phyloP scores from a whole-genome alignment of 2,113 vertebrate species.

The Pterocles orientalis region DNA sequence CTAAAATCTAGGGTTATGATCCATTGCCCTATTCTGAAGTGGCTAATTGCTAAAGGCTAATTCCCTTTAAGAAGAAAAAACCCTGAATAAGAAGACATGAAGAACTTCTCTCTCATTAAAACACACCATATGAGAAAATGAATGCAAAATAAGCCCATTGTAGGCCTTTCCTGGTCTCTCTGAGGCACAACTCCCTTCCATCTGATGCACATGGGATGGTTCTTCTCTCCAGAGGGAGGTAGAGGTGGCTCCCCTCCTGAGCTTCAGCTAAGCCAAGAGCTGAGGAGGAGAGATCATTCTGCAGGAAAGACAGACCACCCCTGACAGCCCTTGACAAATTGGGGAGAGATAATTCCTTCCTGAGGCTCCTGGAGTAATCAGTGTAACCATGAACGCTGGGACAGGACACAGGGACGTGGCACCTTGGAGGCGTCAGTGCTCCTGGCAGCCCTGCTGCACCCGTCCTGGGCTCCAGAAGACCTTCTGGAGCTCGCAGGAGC shows the following conservation, averaged over 20 bases:
- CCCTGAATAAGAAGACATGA: neutral
- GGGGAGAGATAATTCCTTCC: neutral
- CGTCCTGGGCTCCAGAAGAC: neutral
- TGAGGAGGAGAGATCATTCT: neutral
- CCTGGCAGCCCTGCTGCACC: neutral
- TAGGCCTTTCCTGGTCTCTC: neutral
- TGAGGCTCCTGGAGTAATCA: neutral
- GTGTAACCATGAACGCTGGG: neutral
- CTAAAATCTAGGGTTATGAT: neutral
- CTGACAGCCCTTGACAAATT: neutral
- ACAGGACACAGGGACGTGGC: neutral
- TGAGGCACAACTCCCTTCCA: neutral
- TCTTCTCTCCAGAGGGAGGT: neutral
- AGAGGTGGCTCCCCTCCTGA: too few relatives aligned
- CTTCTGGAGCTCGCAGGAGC: neutral
- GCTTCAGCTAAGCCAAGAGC: neutral
- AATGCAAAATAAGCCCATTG: neutral
- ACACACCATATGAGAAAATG: fast-evolving
- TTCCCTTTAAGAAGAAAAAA: neutral
- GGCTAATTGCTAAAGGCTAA: neutral
- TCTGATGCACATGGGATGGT: neutral
- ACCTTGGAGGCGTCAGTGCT: neutral
- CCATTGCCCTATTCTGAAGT: neutral
- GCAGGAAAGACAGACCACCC: neutral
- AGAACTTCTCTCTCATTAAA: neutral